These are phyloP conservation scores for Tachysurus vachellii DNA, from an alignment of 2,113 vertebrate species.

Conservation along the genomic window DNA sequence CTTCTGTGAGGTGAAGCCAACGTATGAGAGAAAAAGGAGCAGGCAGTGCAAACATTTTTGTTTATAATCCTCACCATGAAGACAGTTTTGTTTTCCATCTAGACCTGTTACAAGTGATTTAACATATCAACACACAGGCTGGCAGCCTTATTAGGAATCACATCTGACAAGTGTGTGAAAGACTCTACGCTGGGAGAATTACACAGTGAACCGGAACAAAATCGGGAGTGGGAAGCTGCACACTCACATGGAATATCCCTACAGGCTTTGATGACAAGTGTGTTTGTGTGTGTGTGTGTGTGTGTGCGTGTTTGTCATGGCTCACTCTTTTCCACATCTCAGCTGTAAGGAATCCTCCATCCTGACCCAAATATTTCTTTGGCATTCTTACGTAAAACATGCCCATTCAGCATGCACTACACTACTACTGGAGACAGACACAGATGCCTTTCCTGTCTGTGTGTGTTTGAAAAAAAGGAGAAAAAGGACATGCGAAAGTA, in stretches of 20 bases:
- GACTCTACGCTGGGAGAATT: slow-evolving; percentile 6
- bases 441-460: not conserved
- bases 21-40: not conserved
- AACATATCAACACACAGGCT: slow-evolving; percentile 36
- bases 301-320: not conserved
- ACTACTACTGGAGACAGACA: slow-evolving; percentile 21
- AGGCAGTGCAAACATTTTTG: slow-evolving; percentile 17
- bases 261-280: slow-evolving; percentile 21
- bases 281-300: not conserved
- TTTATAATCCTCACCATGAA: slow-evolving; percentile 30
- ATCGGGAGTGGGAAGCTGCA: not conserved
- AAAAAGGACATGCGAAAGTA: not conserved
- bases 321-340: slow-evolving; percentile 13
- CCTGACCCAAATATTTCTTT: slow-evolving; percentile 42
- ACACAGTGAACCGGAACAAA: not conserved
- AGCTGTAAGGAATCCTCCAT: slow-evolving; percentile 36
- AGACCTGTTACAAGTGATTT: slow-evolving; percentile 34
- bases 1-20: not conserved
- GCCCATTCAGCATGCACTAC: slow-evolving; percentile 15
- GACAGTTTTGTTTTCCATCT: slow-evolving; percentile 33
- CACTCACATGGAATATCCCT: slow-evolving; percentile 7
- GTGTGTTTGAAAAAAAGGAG: not conserved
- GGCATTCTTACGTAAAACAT: not conserved
- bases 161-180: slow-evolving; percentile 33
- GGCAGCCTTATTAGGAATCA: slow-evolving; percentile 31